phyloP scores from a whole-genome alignment of 2,888 invertebrate species.

The Melanophora roralis region DNA sequence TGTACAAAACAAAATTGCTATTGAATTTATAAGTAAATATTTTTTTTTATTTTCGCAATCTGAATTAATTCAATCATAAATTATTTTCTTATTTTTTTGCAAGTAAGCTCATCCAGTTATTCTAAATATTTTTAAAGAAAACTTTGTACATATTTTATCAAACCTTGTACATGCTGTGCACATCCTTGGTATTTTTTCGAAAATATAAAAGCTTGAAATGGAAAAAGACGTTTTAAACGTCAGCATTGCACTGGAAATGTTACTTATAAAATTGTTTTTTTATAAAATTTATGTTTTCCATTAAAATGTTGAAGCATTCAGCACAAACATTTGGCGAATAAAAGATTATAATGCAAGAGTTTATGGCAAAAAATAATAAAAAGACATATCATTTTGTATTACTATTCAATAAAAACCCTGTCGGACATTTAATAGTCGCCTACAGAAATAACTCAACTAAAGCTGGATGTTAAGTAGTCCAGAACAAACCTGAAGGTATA shows the following conservation, averaged over 20 bases:
- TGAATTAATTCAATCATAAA: slow-evolving; percentile 17
- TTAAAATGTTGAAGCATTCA: slow-evolving; percentile 40
- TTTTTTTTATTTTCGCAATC: slow-evolving; percentile 2
- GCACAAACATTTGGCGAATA: slow-evolving; percentile 27
- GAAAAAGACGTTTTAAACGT: neutral
- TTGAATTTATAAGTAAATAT: slow-evolving; percentile 17
- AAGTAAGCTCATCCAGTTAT: slow-evolving; percentile 9
- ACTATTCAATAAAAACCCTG: no score
- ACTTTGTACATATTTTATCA: slow-evolving; percentile 9
- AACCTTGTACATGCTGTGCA: neutral
- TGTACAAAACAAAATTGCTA: neutral
- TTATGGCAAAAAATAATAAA: neutral
- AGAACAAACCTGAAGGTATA: no score
- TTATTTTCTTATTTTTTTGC: slow-evolving; percentile 3
- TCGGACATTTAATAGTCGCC: slow-evolving; percentile 24
- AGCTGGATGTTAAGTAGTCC: no score
- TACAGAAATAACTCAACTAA: no score
- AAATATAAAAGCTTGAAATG: neutral
- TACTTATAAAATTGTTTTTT: slow-evolving; percentile 36
- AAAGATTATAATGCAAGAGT: neutral
- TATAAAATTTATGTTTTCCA: slow-evolving; percentile 54
- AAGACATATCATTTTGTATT: no score
- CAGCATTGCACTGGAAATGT: slow-evolving; percentile 1
- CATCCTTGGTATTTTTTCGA: slow-evolving; percentile 4
- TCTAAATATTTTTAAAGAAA: neutral